Evolutionary conservation across 2,888 invertebrate species (phyloP), one percentile per base, ranked within the genome.

Genomic region (Punctoribates punctum): DNA sequence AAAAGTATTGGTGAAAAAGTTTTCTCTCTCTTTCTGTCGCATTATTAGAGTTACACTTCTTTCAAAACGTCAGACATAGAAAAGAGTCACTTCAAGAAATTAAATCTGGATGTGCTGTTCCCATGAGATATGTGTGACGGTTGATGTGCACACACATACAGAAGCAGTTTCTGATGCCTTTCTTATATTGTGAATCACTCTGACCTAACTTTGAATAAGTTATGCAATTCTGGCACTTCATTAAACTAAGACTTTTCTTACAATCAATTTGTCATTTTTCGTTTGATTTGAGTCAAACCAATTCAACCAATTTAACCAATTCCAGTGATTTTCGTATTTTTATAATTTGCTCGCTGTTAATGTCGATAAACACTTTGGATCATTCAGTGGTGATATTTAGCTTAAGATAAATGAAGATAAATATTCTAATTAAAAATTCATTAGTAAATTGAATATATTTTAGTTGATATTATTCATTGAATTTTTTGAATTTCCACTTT

Each of bases 61-160:
- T 70, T 70, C 42, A 70, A 70, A 70, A 70, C 46, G 46, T 70
- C 70, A 65, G 29, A 65, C 65, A 73, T 48, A 73, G 65, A 65
- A 29, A 46, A 73, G 57, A 73, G 73, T 73, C 73, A 73, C 73
- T 73, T 57, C 48, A 73, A 73, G 73, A 73, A 73, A 73, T 73
- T 73, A 73, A 73, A 73, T 73, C 73, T 73, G 54, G 73, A 57
- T 57, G 70, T 70, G 70, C 57, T 38, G 51, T 54, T 73, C 54
- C 73, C 73, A 48, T 57, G 54, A 73, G 73, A 73, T 54, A 54
- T 73, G 54, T 54, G 51, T 70, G 70, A 70, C n/a, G 70, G 70
- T 46, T 70, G 70, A 42, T 38, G 46, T 23, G 46, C 70, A 34
- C 65, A 57, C 57, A 57, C n/a, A 65, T 34, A 65, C 11, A 65